Evolutionary conservation across 1,140 invertebrate genomes (phyloP), one percentile per base, ranked within the genome.

Genomic region (Aporrectodea caliginosa): DNA sequence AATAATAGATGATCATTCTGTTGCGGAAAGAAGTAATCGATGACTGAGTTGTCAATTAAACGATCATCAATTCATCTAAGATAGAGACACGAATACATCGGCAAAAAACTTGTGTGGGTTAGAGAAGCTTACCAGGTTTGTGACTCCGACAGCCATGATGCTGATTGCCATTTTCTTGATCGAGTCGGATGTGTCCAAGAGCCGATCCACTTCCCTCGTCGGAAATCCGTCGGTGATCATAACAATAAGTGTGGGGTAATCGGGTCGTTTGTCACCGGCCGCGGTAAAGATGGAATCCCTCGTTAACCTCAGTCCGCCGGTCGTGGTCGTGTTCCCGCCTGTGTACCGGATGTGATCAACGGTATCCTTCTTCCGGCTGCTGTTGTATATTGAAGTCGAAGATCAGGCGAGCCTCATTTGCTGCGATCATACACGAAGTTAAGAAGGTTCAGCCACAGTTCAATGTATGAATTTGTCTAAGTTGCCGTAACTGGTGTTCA

Each of bases 91-190:
- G n/a, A n/a, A n/a, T n/a, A n/a, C n/a, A n/a, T n/a, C n/a, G n/a
- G n/a, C n/a, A n/a, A n/a, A n/a, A n/a, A n/a, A n/a, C n/a, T n/a
- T n/a, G n/a, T n/a, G n/a, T n/a, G n/a, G n/a, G n/a, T n/a, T n/a
- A n/a, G n/a, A n/a, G n/a, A n/a, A n/a, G n/a, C n/a, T n/a, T 58
- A 75, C 33, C 32, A 2, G 6, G 2, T 72, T 32, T 72, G 70
- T 72, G 70, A 72, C 32, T 27, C 70, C 70, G 31, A 72, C 32
- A 6, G 70, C 70, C 14, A 72, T 72, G 70, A 72, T 72, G n/a
- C 6, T 72, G n/a, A 32, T 14, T 2, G 2, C 70, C 70, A 72
- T 27, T 2, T 2, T 14, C 70, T 72, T 72, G 70, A 72, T 72
- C 32, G 2, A 14, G 6, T 32, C 70, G 6, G 27, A 2, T 32